phyloP scores from a whole-genome alignment of 2,113 vertebrate genomes.

The Rhegmatorhina hoffmannsi region DNA sequence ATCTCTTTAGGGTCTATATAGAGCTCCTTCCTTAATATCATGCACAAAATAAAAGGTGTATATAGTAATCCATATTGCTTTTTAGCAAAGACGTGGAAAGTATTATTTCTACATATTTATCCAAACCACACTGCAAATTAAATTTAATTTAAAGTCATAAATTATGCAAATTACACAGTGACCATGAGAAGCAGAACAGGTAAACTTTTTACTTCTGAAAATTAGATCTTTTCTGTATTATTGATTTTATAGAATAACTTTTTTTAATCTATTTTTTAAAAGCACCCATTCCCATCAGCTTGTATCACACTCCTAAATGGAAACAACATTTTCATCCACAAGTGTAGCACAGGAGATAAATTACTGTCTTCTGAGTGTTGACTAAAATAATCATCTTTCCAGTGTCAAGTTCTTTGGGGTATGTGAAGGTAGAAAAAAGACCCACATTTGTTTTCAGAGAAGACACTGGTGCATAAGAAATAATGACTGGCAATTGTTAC shows the following conservation, averaged over 20 bases:
- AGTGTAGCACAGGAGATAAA: background rate
- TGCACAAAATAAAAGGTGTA: background rate
- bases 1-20: background rate
- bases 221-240: background rate
- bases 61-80: background rate
- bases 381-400: background rate
- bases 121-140: background rate
- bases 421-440: rapidly evolving
- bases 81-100: background rate
- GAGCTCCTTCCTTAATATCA: background rate
- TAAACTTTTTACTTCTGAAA: background rate
- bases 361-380: background rate
- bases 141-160: background rate
- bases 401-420: background rate
- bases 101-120: background rate
- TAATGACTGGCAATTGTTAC: background rate
- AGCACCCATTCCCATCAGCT: background rate
- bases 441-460: background rate
- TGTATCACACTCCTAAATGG: background rate
- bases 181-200: background rate
- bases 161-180: background rate
- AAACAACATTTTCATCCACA: background rate
- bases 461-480: background rate
- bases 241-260: background rate
- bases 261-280: background rate